Conservation (phyloP, 2,113 vertebrate species). For the Brienomyrus longianalis region DNA sequence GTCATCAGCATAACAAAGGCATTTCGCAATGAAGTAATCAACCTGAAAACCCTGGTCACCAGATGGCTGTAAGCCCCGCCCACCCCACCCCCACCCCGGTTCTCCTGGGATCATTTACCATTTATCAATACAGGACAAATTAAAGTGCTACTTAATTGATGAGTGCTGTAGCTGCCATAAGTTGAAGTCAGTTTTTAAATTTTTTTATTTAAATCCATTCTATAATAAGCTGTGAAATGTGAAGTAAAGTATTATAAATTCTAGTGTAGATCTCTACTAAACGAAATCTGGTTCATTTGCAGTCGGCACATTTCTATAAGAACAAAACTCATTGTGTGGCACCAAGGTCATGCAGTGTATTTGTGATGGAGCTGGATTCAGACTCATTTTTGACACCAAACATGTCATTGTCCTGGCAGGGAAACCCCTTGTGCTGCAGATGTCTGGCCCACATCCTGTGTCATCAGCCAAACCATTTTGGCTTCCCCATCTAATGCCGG, state of each 20-base stretch:
- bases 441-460: constrained; percentile 24
- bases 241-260: neutral
- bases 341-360: constrained; percentile 10
- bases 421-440: constrained; percentile 11
- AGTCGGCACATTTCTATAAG: neutral
- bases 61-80: neutral
- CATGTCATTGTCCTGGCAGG: constrained; percentile 19
- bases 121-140: neutral
- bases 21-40: neutral
- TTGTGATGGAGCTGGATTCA: constrained; percentile 1
- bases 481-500: neutral
- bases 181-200: neutral
- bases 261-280: neutral
- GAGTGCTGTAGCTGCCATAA: neutral
- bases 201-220: neutral
- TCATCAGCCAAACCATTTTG: constrained; percentile 6
- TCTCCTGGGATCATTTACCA: neutral
- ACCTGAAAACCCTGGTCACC: neutral
- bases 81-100: neutral
- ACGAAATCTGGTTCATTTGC: neutral
- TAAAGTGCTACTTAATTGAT: neutral
- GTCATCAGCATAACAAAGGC: neutral
- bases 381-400: constrained; percentile 17
- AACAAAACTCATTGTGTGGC: neutral
- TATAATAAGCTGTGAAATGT: neutral